Evolutionary conservation across 2,888 invertebrate species (phyloP), one percentile per base, ranked within the genome.

Genomic region (Diogma glabrata): DNA sequence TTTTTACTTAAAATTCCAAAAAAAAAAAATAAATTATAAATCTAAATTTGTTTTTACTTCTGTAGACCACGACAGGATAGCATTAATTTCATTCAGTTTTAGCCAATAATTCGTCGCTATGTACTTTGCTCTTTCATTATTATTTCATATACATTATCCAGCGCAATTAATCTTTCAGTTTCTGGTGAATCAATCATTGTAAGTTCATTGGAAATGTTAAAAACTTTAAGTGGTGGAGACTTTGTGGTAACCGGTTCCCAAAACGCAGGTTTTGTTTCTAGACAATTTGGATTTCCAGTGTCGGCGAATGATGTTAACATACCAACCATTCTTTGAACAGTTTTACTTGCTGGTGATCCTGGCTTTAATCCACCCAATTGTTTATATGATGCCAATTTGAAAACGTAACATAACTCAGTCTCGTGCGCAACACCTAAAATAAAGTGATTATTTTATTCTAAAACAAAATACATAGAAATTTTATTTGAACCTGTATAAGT

Each of bases 351-450:
- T 0, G 56, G 43, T 22, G 43, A 43, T 22, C n/a, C 43, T 9
- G 43, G 43, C 23, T 43, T 43, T 22, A 43, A 22, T 14, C 43
- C 43, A 12, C 43, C 43, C 20, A 23, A 43, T 22, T 22, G 23
- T 22, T 43, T 20, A 43, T 43, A 43, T 14, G 23, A 43, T n/a
- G 61, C 64, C 59, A 67, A 67, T 53, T 67, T 67, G 50, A 70
- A 70, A 30, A 70, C 54, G 53, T 70, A 70, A 22, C 66, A 64
- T 24, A 70, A 59, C 58, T 70, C 70, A 59, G 69, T 70, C 2
- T 60, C 70, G 54, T 70, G 70, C n/a, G n/a, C n/a, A n/a, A n/a
- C n/a, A n/a, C n/a, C n/a, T n/a, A n/a, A n/a, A n/a, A n/a, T n/a
- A n/a, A n/a, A n/a, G n/a, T n/a, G n/a, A n/a, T n/a, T n/a, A n/a